Evolutionary conservation across 2,888 invertebrate genomes (phyloP).

Genomic region (Orthosia gothica): DNA sequence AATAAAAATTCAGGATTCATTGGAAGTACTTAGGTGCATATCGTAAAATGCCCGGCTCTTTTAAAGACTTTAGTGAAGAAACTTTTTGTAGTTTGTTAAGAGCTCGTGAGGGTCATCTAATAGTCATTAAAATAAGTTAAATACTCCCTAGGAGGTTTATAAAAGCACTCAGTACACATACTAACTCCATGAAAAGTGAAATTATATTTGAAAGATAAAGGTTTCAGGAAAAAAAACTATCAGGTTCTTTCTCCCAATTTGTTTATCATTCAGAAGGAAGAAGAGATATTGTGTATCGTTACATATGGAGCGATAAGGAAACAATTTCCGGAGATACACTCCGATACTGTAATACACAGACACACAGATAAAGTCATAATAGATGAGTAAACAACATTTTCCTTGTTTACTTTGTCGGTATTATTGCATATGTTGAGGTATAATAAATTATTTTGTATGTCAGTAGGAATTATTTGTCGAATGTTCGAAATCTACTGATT

Average conservation of each 20-base stretch:
- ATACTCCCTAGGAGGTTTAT: background rate
- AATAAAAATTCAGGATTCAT: background rate
- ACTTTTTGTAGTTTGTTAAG: background rate
- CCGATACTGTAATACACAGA: constrained; percentile 38
- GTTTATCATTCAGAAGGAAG: constrained; percentile 35
- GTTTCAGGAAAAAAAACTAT: constrained; percentile 7
- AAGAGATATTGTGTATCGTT: constrained; percentile 36
- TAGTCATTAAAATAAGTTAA: constrained; percentile 8
- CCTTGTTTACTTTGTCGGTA: constrained; percentile 32
- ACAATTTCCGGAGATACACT: constrained; percentile 51
- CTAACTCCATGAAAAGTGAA: background rate
- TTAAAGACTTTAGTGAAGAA: background rate
- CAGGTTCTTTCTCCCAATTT: constrained; percentile 1
- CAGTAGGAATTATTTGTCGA: too few relatives aligned
- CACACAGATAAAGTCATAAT: constrained; percentile 43
- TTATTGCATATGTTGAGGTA: constrained; percentile 6
- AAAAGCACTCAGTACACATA: background rate
- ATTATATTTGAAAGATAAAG: background rate
- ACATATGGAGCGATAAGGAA: constrained; percentile 41
- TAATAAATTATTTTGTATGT: background rate
- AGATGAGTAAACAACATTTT: constrained; percentile 46
- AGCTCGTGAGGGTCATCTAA: background rate
- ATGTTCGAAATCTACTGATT: too few relatives aligned
- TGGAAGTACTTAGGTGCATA: background rate
- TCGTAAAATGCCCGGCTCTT: background rate